phyloP scores from a whole-genome alignment of 2,113 vertebrate genomes.

The Microcebus tavaratra region DNA sequence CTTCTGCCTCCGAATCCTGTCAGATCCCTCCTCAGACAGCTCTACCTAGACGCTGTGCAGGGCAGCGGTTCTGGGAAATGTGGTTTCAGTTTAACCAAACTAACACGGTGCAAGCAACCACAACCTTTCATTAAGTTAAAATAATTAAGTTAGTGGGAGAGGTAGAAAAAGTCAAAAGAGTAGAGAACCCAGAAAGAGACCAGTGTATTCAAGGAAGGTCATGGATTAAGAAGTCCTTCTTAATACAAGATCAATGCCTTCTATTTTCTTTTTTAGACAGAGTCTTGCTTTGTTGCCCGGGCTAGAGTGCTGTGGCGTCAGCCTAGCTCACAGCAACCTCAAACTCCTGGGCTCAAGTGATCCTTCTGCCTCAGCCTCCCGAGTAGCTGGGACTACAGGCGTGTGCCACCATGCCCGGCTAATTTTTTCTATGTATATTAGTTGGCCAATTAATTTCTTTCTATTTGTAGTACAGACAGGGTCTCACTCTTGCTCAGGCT shows the following conservation, averaged over 20 bases:
- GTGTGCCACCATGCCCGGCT: no score
- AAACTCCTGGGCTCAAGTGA: no score
- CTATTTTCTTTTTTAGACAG: neutral
- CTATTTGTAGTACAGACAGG: no score
- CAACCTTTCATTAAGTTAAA: neutral
- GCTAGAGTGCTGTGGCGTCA: no score
- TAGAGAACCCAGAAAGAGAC: neutral
- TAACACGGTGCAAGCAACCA: neutral
- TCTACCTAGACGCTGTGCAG: neutral
- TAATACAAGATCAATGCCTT: neutral
- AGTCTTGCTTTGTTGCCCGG: no score
- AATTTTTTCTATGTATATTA: no score
- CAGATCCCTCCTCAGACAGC: neutral
- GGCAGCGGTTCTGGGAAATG: neutral
- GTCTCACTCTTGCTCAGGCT: no score
- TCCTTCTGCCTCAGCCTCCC: no score
- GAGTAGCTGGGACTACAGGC: no score
- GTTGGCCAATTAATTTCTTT: no score
- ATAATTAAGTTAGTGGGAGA: neutral
- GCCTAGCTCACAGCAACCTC: no score
- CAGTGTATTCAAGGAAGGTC: neutral
- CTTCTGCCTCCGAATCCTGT: neutral
- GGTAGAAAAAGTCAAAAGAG: neutral
- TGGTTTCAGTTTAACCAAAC: neutral
- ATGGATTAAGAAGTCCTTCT: neutral